phyloP scores from a whole-genome alignment of 2,888 invertebrate species.

The Liodrosophila aerea region DNA sequence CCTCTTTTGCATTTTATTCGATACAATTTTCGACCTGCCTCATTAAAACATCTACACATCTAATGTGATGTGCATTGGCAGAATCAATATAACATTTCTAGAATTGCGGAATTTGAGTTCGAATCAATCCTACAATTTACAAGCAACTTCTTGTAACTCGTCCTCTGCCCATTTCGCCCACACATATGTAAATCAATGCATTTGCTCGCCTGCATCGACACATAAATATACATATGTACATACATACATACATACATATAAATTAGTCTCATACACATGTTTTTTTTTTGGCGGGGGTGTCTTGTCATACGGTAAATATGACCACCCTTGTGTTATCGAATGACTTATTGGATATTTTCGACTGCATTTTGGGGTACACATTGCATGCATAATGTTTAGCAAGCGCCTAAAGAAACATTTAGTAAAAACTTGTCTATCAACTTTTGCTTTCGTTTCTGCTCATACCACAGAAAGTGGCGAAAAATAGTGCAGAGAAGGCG shows the following conservation, averaged over 20 bases:
- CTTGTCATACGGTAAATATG: slow-evolving; percentile 23
- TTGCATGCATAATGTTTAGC: slow-evolving; percentile 16
- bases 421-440: slow-evolving; percentile 75
- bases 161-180: background rate
- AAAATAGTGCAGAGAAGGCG: slow-evolving; percentile 55
- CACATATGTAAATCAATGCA: slow-evolving; percentile 16
- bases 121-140: no score
- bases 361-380: slow-evolving; percentile 18
- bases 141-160: no score
- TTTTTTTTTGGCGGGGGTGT: slow-evolving; percentile 38
- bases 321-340: slow-evolving; percentile 55
- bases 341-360: slow-evolving; percentile 15
- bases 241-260: slow-evolving; percentile 3
- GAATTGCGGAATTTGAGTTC: no score
- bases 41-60: slow-evolving; percentile 1
- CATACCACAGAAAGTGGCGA: slow-evolving; percentile 53
- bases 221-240: slow-evolving; percentile 3
- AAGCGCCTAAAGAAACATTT: slow-evolving; percentile 33
- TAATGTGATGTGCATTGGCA: no score
- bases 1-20: slow-evolving; percentile 20
- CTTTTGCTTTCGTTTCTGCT: slow-evolving; percentile 80
- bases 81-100: no score
- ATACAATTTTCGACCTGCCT: slow-evolving; percentile 33
- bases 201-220: slow-evolving; percentile 17
- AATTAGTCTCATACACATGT: background rate